Evolutionary conservation across 2,888 invertebrate genomes (phyloP), one percentile per base, ranked within the genome.

Genomic region (Caenorhabditis drosophilae): DNA sequence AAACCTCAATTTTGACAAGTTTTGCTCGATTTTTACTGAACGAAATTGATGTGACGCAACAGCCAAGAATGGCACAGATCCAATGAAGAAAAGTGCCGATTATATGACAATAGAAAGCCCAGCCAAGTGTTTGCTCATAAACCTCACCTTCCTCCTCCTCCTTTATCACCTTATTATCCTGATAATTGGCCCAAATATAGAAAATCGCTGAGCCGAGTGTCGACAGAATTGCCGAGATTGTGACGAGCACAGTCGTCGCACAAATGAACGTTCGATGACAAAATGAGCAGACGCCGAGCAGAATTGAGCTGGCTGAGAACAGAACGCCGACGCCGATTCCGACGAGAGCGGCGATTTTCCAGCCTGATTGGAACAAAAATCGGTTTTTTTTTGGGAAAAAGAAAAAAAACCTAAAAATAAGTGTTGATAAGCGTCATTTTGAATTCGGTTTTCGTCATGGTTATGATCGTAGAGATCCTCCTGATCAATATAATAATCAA

Each of bases 381-480:
- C 18, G n/a, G n/a, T n/a, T 38, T 6, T n/a, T n/a, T 44, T 6
- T 25, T 42, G 15, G 16, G n/a, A 15, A 45, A 36, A 31, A 38
- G n/a, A 27, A n/a, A 38, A 49, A 66, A 12, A 27, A 79, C 80
- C 81, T 26, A 81, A 64, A 51, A 79, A 82, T n/a, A 80, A 66
- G 47, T 82, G 82, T 40, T 82, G 82, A 67, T 82, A 79, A 23
- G 82, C 80, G 46, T 82, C 82, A 41, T 80, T 81, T 49, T 78
- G 76, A 27, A 82, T 67, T 9, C 80, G 68, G 57, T 82, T 82
- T 49, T 82, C 82, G 67, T 82, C 82, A 62, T 82, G 82, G 54
- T 81, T 78, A 62, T 80, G 82, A 50, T 82, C 82, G 54, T 82
- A 82, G 46, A 80, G 74, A 70, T 82, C 82, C 45, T 82, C 79